Base-by-base conservation (phyloP, 2,888 invertebrate species). In the Hoplodrina blanda region DNA sequence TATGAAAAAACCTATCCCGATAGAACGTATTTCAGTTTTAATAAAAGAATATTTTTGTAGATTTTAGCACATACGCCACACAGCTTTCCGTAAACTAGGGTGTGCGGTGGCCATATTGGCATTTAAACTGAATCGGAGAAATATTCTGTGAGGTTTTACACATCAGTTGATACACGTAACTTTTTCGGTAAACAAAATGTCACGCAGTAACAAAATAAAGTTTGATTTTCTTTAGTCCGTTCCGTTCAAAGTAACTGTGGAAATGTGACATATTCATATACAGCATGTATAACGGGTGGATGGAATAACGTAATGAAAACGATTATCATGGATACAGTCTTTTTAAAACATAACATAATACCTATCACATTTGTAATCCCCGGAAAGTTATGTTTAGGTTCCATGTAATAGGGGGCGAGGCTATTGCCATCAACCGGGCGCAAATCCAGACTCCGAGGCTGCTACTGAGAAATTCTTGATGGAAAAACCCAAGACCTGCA, bases 121-220 rank as follows among this genome's bases (percentile, higher is more conserved):
- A 57, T 70, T 52, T 54, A 65, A 70, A 50, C 54, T 15, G 60
- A 79, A 55, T 30, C 30, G 33, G 25, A 17, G 30, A 25, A 41
- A 52, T 62, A 37, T 68, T 13, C 17, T 76, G 11, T 20, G 17
- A 17, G 20, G 41, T 57, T 69, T 50, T 25, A 60, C 25, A 72
- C 50, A 20, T 72, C 25, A 20, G 17, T 59, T n/a, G 25, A 53
- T 37, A 15, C n/a, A 8, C 11, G 4, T 2, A 55, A 63, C 20
- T 52, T 78, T 54, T 60, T 50, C 57, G 20, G 44, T 59, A 59
- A 75, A 63, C 50, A 64, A 78, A 64, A 19, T 72, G 46, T 52
- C 20, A 46, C 15, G 1, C 7, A 62, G 19, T 54, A 56, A 55
- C 33, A 56, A 60, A 44, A 59, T 44, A 6, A 69, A 10, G 10